Base-by-base conservation (phyloP, 2,888 invertebrate species). In the Pollenia amentaria region DNA sequence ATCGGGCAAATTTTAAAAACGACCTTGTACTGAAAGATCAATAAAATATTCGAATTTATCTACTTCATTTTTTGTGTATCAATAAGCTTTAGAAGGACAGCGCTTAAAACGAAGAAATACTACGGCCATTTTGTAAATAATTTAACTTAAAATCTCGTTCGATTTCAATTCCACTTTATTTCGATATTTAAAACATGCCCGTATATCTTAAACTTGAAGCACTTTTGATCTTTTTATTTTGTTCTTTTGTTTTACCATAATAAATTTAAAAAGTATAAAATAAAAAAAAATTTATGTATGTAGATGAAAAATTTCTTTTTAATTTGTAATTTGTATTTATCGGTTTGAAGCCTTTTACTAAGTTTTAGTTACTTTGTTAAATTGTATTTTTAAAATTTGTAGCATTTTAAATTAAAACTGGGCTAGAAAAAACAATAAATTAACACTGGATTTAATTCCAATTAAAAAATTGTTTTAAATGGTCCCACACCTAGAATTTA, bases 201-300 rank as follows among this genome's bases (percentile, higher is more conserved):
- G 70, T 77, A 83, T 62, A 67, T 65, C 48, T 60, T 67, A 65
- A 83, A 48, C 38, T 77, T 77, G 70, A 77, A 83, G 83, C 83
- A 83, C 83, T 84, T 83, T 77, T 83, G 64, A 65, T 83, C 16
- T 65, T 82, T 70, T 65, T 46, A 40, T 29, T 60, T 60, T 46
- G 29, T 12, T 21, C 12, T 44, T 44, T 60, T 1, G 48, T 81
- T 48, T 67, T 69, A 16, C 1, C 60, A 48, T 60, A 51, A 70
- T 62, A 72, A 64, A 44, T 21, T 14, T 48, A 18, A 51, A 60
- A 75, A 53, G n/a, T 48, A 60, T 60, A 69, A 14, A 9, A 4
- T 53, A 18, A 46, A 55, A 48, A 40, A 38, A 21, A 42, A 14
- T n/a, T n/a, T 44, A 69, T 44, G 10, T 3, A 40, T 72, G 10